Evolutionary conservation across 2,797 vertebrate genomes (phyloP).

Genomic region (Halcyon leucocephala): DNA sequence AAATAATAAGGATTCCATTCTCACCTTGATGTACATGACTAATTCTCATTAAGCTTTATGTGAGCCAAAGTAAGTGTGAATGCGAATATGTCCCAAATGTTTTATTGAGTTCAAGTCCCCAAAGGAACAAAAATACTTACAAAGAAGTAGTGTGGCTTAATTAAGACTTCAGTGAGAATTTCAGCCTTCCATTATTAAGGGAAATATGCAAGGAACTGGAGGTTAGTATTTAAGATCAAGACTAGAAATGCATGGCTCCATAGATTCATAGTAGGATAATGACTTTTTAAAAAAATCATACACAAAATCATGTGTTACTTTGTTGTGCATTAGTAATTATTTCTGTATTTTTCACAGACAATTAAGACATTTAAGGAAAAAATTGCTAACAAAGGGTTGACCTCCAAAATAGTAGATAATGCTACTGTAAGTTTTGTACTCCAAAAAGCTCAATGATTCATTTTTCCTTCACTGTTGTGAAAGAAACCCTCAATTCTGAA

Average conservation of each 20-base stretch:
- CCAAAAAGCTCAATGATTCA: background rate
- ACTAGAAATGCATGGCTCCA: background rate
- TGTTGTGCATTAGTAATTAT: background rate
- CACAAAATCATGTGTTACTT: background rate
- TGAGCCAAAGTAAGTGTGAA: background rate
- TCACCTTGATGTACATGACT: background rate
- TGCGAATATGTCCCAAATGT: background rate
- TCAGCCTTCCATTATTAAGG: background rate
- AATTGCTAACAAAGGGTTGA: background rate
- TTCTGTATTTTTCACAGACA: background rate
- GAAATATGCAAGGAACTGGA: background rate
- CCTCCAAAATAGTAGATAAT: background rate
- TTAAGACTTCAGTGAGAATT: background rate
- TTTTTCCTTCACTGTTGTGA: background rate
- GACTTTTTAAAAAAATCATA: background rate
- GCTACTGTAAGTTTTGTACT: background rate
- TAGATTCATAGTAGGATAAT: background rate
- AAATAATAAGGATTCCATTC: conserved; percentile 3
- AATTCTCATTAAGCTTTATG: background rate
- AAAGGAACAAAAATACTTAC: background rate
- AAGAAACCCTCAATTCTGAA: background rate
- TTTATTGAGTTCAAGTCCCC: background rate
- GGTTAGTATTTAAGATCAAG: background rate
- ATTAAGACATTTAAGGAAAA: background rate
- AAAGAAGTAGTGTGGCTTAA: background rate